Evolutionary conservation across 2,797 vertebrate genomes (phyloP).

Genomic region (Ptychadena robeensis): DNA sequence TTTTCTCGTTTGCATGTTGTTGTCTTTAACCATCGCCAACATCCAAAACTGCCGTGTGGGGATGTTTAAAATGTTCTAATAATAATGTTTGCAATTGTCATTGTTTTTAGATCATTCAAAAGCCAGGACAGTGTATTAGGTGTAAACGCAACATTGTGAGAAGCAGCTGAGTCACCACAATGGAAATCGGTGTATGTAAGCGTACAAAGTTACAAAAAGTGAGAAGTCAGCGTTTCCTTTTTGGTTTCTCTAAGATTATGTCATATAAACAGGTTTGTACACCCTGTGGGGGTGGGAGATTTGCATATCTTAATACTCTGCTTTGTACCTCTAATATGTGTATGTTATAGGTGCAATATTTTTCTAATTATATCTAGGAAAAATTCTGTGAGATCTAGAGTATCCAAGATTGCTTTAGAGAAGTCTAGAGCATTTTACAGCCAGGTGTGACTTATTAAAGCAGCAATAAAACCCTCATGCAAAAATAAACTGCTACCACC

Average conservation of each 20-base stretch:
- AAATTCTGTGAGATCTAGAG: too few species aligned
- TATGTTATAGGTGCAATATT: too few species aligned
- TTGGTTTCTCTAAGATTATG: neutral
- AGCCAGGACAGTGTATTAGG: neutral
- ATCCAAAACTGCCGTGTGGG: neutral
- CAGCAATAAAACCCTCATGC: too few species aligned
- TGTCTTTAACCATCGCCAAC: too few species aligned
- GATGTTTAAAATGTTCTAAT: neutral
- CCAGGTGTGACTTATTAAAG: too few species aligned
- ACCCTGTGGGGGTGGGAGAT: neutral
- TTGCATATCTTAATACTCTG: neutral
- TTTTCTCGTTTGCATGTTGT: too few species aligned
- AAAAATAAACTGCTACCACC: too few species aligned
- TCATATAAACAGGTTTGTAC: neutral
- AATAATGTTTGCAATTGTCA: neutral
- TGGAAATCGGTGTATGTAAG: slow-evolving; percentile 11
- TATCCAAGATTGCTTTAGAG: too few species aligned
- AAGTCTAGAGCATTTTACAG: too few species aligned
- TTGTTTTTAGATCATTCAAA: neutral
- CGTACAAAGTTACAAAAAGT: neutral
- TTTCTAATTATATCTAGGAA: too few species aligned
- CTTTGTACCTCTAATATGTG: neutral
- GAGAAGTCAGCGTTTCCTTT: slow-evolving; percentile 5
- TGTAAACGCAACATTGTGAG: slow-evolving; percentile 12
- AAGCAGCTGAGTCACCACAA: neutral